These are phyloP conservation scores for Azemiops feae DNA, from an alignment of 2,113 vertebrate species.

Conservation along the genomic window DNA sequence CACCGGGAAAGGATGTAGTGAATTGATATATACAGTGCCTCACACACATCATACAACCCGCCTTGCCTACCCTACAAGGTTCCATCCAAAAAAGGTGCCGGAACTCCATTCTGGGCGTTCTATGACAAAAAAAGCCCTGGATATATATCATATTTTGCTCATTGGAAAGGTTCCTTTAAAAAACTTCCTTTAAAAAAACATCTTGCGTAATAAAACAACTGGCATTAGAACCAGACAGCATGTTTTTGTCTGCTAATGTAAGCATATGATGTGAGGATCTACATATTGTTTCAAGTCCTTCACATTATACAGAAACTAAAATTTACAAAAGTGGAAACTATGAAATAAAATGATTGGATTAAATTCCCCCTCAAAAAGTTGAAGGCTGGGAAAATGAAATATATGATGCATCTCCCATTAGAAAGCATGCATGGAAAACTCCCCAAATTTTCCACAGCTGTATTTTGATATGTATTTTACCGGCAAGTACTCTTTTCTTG, in stretches of 20 bases:
- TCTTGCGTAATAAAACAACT: not conserved
- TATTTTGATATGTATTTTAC: not conserved
- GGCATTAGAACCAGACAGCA: not conserved
- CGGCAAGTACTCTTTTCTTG: not conserved
- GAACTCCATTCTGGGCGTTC: too few relatives aligned
- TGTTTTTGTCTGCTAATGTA: not conserved
- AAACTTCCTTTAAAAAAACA: not conserved
- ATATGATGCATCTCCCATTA: not conserved
- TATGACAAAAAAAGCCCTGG: too few relatives aligned
- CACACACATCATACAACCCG: too few relatives aligned
- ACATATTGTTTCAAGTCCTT: not conserved
- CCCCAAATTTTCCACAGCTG: not conserved
- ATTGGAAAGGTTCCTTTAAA: not conserved
- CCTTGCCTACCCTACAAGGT: too few relatives aligned
- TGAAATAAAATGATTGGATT: not conserved
- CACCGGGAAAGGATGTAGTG: not conserved
- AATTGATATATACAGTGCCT: too few relatives aligned
- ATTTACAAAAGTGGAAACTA: conserved; percentile 5
- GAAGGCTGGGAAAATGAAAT: not conserved
- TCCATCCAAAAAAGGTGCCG: too few relatives aligned
- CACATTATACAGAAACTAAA: not conserved
- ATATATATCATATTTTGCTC: not conserved
- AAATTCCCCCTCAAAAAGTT: not conserved
- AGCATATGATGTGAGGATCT: not conserved
- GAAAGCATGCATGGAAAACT: not conserved